A percentile compares a stretch with the other conserved stretches of the same genome.
These are phyloP conservation scores for Aporophyla nigra DNA, from an alignment of 2,888 invertebrate genomes.

Conservation along the genomic window DNA sequence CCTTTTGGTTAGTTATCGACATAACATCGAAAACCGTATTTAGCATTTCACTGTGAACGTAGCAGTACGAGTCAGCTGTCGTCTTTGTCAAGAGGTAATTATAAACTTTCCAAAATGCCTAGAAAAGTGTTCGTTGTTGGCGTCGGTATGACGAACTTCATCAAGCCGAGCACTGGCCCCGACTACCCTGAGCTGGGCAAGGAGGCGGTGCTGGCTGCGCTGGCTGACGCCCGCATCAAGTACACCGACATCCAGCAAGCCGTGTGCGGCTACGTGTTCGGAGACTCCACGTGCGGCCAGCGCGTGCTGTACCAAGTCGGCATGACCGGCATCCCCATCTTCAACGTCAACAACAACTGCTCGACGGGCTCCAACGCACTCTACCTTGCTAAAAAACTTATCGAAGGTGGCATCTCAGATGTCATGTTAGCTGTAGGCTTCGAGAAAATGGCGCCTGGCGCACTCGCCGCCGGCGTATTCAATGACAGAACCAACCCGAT, in stretches of 20 bases:
- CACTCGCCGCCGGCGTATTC: conserved; percentile 94
- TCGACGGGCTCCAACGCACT: conserved; percentile 98
- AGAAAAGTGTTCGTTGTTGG: conserved; percentile 96
- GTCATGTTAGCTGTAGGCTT: conserved; percentile 98
- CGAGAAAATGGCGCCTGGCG: conserved; percentile 99
- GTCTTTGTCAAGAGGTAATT: conserved; percentile 84
- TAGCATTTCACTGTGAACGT: conserved; percentile 62
- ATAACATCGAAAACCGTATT: conserved; percentile 59
- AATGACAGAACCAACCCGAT: conserved; percentile 96
- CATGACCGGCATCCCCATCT: conserved; percentile 98
- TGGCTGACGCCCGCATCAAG: conserved; percentile 95
- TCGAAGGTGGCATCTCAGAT: conserved; percentile 97
- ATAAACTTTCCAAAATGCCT: conserved; percentile 84
- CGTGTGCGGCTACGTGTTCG: conserved; percentile 98
- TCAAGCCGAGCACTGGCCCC: conserved; percentile 97
- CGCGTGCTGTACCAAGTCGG: conserved; percentile 98
- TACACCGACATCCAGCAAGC: conserved; percentile 96
- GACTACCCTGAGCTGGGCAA: conserved; percentile 99
- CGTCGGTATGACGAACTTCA: conserved; percentile 99
- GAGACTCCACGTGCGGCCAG: conserved; percentile 99
- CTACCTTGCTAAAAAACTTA: conserved; percentile 96
- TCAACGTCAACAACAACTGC: conserved; percentile 99
- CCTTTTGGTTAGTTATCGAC: conserved; percentile 41
- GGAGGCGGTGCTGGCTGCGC: conserved; percentile 97
- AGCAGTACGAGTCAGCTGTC: conserved; percentile 76